These are phyloP conservation scores for Sepioteuthis lessoniana DNA, from an alignment of 2,888 invertebrate genomes.

Conservation along the genomic window DNA sequence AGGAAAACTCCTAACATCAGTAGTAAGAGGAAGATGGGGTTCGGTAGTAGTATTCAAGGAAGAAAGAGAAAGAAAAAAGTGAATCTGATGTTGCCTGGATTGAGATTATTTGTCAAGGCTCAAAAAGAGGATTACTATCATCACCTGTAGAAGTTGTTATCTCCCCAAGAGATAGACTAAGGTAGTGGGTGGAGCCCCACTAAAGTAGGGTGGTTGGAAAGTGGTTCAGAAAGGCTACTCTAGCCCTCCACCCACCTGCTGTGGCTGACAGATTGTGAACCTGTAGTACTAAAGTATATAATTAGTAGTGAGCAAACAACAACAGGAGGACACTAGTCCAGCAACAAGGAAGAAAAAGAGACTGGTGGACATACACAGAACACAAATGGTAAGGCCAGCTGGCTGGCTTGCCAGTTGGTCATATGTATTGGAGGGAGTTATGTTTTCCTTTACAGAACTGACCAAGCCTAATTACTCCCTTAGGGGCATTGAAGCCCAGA, in stretches of 20 bases:
- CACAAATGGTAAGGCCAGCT: constrained; percentile 15
- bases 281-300: constrained; percentile 33
- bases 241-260: constrained; percentile 2
- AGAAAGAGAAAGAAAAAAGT: not conserved
- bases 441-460: not conserved
- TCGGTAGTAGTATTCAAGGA: not conserved
- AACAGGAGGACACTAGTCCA: not conserved
- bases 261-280: not conserved
- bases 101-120: constrained; percentile 14
- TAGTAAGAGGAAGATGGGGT: not conserved
- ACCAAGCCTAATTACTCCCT: constrained; percentile 33
- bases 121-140: not conserved
- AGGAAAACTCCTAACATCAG: not conserved
- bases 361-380: not conserved
- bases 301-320: not conserved
- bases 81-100: constrained; percentile 20
- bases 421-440: not conserved
- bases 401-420: not conserved
- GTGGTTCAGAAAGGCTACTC: not conserved
- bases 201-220: not conserved
- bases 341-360: not conserved
- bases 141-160: not conserved
- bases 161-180: not conserved
- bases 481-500: constrained; percentile 24
- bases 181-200: constrained; percentile 20